Evolutionary conservation across 2,888 invertebrate genomes (phyloP).

Genomic region (Serripes groenlandicus): DNA sequence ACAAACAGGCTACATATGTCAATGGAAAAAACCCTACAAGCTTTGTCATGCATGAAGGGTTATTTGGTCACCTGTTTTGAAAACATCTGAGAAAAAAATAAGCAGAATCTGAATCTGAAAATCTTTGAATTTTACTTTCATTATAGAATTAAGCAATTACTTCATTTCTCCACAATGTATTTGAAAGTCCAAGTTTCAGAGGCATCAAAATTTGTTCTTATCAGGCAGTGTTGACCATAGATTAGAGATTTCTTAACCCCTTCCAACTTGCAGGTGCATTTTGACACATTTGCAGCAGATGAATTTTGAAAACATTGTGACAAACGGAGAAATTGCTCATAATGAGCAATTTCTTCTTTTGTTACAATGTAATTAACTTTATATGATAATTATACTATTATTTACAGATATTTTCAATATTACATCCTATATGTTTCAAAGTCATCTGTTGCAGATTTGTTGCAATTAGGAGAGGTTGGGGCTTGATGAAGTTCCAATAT

Average conservation of each 20-base stretch:
- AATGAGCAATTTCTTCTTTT: background rate
- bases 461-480: no score
- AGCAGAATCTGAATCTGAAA: background rate
- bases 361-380: no score
- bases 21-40: background rate
- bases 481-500: no score
- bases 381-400: no score
- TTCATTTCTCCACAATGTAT: background rate
- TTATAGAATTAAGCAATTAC: background rate
- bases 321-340: background rate
- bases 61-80: background rate
- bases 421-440: no score
- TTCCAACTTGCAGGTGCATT: background rate
- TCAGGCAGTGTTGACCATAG: background rate
- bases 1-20: background rate
- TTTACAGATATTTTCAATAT: no score
- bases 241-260: background rate
- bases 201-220: background rate
- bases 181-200: background rate
- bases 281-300: background rate
- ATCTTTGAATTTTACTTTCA: background rate
- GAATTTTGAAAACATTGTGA: background rate
- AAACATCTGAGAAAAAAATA: background rate
- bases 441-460: no score
- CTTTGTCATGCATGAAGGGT: background rate